Evolutionary conservation across 2,113 vertebrate species (phyloP), one percentile per base, ranked within the genome.

Genomic region (Muscicapa adusta): DNA sequence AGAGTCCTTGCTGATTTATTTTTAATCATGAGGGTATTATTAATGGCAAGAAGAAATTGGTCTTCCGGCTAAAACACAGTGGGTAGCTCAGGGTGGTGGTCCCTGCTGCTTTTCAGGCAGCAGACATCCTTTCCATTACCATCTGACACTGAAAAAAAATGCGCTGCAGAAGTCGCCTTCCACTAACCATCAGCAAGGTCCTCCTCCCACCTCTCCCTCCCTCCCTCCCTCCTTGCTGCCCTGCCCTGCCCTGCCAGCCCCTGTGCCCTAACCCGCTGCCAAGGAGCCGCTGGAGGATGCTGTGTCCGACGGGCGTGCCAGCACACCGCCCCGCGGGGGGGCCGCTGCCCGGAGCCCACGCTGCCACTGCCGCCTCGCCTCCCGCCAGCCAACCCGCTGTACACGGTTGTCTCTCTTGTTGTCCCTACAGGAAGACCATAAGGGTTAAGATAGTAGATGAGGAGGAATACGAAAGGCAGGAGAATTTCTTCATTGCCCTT

Each of bases 381-480:
- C 87, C 61, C 13, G 91, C 86, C 85, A 26, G 81, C 73, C 23
- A 66, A 90, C 97, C 95, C 62, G 58, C 97, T 97, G 96, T 96
- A 97, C 98, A 98, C 71, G 54, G 96, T 96, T 98, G 94, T 98
- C 97, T 98, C 94, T 97, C 95, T 98, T 98, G 97, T 98, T 98
- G 98, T 97, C 97, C 97, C 97, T 97, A 98, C 99, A 99, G 99
- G 98, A 99, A 99, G 98, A 98, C 98, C 97, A 77, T 99, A 98
- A 99, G 99, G 97, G 99, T 99, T 98, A 99, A 99, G 98, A 98
- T 99, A 98, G 98, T 99, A 98, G 99, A 99, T 98, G 99, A 99
- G 98, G 99, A 99, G 98, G 99, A 99, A 97, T 99, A 99, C 98
- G 99, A 99, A 98, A 99, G 99, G 98, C 99, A 99, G 98, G 99